Conservation (phyloP, 2,113 vertebrate genomes). For the Pyrgilauda ruficollis region DNA sequence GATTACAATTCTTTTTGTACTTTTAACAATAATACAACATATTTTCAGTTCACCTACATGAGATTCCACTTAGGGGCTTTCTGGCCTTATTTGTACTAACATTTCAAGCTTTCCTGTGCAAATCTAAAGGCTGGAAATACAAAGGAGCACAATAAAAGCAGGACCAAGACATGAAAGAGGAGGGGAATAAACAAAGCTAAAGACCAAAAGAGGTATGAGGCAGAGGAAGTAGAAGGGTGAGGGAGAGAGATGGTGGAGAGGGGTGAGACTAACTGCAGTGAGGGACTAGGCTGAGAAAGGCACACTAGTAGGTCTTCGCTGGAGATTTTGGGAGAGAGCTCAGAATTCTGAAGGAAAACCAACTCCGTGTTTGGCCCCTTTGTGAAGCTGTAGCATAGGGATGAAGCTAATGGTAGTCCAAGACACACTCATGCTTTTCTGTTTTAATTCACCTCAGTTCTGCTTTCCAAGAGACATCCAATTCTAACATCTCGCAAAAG, state of each 20-base stretch:
- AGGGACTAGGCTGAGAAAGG: background rate
- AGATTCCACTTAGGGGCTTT: background rate
- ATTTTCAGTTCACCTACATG: background rate
- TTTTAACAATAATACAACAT: background rate
- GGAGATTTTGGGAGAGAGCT: background rate
- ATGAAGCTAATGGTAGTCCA: background rate
- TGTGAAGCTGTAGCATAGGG: background rate
- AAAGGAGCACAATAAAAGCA: background rate
- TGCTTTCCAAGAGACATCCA: background rate
- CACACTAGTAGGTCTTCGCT: background rate
- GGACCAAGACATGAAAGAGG: background rate
- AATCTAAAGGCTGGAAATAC: background rate
- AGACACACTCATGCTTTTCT: background rate
- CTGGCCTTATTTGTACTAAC: background rate
- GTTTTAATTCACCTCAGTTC: background rate
- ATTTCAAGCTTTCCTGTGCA: background rate
- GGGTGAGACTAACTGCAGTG: background rate
- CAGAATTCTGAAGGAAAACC: background rate
- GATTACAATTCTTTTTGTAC: background rate
- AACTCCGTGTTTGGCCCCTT: background rate
- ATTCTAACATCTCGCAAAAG: background rate
- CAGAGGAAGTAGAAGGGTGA: background rate
- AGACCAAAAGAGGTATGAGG: background rate
- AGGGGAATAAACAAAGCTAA: background rate
- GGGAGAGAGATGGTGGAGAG: background rate